Evolutionary conservation across 2,113 vertebrate genomes (phyloP), one percentile per base, ranked within the genome.

Genomic region (Hemiprocne comata): DNA sequence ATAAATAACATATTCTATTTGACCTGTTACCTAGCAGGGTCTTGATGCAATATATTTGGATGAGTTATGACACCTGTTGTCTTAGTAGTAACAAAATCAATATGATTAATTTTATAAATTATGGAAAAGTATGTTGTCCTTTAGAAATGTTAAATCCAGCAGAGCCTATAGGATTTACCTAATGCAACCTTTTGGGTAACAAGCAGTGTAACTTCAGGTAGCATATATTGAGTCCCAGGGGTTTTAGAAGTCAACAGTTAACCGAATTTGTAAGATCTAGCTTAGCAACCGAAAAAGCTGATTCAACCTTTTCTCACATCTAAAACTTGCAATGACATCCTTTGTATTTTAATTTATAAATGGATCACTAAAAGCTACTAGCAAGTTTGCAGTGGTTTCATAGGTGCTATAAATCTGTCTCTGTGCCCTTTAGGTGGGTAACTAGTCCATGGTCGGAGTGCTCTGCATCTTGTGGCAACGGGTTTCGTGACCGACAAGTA

Each of bases 391-490:
- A 16, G 0, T 24, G 11, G 34, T 19, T 84, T 62, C 44, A 23
- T 7, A 21, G 17, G 48, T 67, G n/a, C 77, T 70, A 0, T 50
- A 5, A 33, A 31, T 73, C 5, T 46, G 34, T 48, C 38, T 92
- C 24, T 90, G 84, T 34, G 4, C 31, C 28, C 33, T 55, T 46
- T 42, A 99, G 99, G 83, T 99, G 99, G 99, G 80, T 90, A 2
- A 96, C 95, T 0, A 97, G 97, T 2, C 66, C 96, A 0, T 99
- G 98, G 99, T 99, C 99, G 0, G 97, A 96, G 70, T 99, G 99
- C 91, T 99, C 99, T 9, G 96, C 85, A 4, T 93, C 98, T 0
- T 99, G 99, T 26, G 99, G 99, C 4, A 34, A 57, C 0, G 99
- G 99, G 15, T 97, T 98, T 94, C 98, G 81, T n/a, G 97, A 96